Percentiles rank a stretch among this genome's conserved stretches.
phyloP scores from a whole-genome alignment of 2,888 invertebrate species.

The Apoda limacodes region DNA sequence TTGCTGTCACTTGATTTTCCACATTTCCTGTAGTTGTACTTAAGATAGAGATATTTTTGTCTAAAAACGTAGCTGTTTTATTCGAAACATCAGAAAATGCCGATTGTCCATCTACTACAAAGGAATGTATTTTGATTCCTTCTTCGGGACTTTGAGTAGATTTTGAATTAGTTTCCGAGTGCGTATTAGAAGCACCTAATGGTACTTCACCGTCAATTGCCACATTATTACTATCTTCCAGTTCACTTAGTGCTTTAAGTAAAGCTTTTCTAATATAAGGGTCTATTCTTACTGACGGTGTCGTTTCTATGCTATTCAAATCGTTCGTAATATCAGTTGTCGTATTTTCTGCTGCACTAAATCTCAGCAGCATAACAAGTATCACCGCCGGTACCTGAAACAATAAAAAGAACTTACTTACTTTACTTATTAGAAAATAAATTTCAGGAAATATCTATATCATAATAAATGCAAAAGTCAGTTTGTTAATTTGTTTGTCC shows the following conservation, averaged over 20 bases:
- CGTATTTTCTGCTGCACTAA: conserved; percentile 37
- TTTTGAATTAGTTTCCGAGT: conserved; percentile 32
- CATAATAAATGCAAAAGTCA: too few species aligned
- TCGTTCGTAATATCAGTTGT: conserved; percentile 39
- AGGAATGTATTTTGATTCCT: conserved; percentile 69
- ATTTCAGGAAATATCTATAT: too few species aligned
- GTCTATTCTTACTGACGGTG: conserved; percentile 74
- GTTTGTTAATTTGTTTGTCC: too few species aligned
- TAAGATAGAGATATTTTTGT: conserved; percentile 51
- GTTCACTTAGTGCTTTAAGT: conserved; percentile 79
- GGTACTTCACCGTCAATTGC: conserved; percentile 55
- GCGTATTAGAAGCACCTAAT: conserved; percentile 31
- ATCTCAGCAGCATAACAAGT: conserved; percentile 32
- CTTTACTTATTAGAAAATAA: too few species aligned
- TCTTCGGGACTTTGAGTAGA: conserved; percentile 29
- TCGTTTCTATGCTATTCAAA: conserved; percentile 53
- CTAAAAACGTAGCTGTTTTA: conserved; percentile 39
- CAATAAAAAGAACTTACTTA: conserved; percentile 22
- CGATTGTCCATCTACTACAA: conserved; percentile 59
- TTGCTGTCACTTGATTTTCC: conserved; percentile 51
- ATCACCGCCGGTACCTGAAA: conserved; percentile 46
- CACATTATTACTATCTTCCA: conserved; percentile 71
- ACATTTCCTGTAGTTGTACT: conserved; percentile 59
- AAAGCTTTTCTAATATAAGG: conserved; percentile 81
- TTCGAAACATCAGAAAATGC: conserved; percentile 45